Evolutionary conservation across 2,113 vertebrate species (phyloP).

Genomic region (Dermatemys mawii): DNA sequence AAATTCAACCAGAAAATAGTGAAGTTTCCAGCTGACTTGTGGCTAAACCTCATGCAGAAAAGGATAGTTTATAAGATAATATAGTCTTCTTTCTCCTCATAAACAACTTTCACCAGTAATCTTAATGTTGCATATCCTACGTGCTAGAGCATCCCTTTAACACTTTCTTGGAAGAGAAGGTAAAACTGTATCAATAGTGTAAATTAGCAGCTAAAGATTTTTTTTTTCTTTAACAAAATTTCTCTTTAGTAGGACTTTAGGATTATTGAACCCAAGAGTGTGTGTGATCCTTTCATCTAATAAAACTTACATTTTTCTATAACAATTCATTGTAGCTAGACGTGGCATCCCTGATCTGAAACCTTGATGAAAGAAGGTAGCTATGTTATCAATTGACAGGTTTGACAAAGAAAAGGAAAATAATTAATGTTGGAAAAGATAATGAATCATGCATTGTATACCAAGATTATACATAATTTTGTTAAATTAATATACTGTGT

Average conservation of each 20-base stretch:
- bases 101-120: background rate
- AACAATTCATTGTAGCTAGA: slow-evolving; percentile 53
- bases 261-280: slow-evolving; percentile 81
- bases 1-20: background rate
- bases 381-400: slow-evolving; percentile 46
- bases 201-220: background rate
- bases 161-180: accelerated
- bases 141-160: background rate
- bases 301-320: slow-evolving; percentile 61
- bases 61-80: background rate
- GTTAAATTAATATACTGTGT: slow-evolving; percentile 62
- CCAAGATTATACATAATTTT: slow-evolving; percentile 70
- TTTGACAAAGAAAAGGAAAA: slow-evolving; percentile 60
- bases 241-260: slow-evolving; percentile 40
- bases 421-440: slow-evolving; percentile 29
- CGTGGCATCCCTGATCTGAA: slow-evolving; percentile 45
- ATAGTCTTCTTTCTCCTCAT: background rate
- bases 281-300: slow-evolving; percentile 81
- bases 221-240: background rate
- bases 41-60: background rate
- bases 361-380: slow-evolving; percentile 13
- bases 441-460: slow-evolving; percentile 55
- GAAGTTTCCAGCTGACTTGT: background rate
- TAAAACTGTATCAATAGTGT: background rate
- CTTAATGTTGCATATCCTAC: background rate